Evolutionary conservation across 2,888 invertebrate species (phyloP), one percentile per base, ranked within the genome.

Genomic region (Spisula subtruncata): DNA sequence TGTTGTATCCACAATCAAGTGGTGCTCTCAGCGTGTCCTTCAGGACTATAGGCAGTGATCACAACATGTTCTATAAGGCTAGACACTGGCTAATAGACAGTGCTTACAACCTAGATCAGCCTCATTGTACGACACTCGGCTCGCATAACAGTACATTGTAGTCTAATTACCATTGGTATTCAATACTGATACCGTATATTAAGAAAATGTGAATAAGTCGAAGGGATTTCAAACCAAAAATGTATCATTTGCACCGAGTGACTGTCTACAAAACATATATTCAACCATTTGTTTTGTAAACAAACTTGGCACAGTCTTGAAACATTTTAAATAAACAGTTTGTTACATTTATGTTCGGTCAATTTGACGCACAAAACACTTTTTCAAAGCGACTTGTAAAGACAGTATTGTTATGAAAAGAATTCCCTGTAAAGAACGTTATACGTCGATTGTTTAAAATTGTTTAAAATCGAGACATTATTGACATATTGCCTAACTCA

Each of bases 401-500:
- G 32, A 29, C 29, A 32, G 71, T 29, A 12, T 75, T 32, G 75
- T 32, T 18, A 18, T 5, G 32, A 12, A 75, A 35, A 35, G 29
- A 75, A 75, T 32, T 12, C 0, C 35, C 75, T 14, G 1, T 14
- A 32, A 4, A 32, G 18, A 25, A 12, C 35, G 60, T 71, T 14
- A 32, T 71, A 14, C 16, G 16, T 75, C 32, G 29, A 75, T 75
- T 75, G 32, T 32, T 75, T 18, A 35, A 75, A 16, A 14, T 75
- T 75, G 32, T 41, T 16, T 14, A 75, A 75, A 75, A 75, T 75
- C 18, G 75, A 75, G 32, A 20, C 75, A 75, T 75, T 35, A 35
- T 75, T 14, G 32, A 75, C 75, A 75, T 14, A 32, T 32, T 75
- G 32, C 75, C 35, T 32, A 14, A 75, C 75, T 35, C 75, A 75